These are phyloP conservation scores for Tribolium freemani DNA, from an alignment of 2,888 invertebrate species.

Conservation along the genomic window DNA sequence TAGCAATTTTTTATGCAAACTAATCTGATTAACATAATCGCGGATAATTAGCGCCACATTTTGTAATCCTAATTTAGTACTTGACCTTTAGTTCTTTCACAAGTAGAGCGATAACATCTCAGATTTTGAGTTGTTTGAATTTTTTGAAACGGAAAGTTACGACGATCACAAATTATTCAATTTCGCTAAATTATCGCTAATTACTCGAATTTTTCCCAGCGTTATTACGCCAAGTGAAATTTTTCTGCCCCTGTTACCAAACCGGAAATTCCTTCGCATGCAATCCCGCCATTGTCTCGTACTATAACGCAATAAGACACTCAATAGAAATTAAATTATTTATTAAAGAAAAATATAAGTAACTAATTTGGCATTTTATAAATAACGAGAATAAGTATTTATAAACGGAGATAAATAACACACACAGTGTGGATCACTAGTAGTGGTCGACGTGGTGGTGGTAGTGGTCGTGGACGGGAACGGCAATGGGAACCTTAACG, in stretches of 20 bases:
- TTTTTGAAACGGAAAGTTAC: constrained; percentile 1
- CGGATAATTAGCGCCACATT: too few species aligned
- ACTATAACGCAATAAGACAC: constrained; percentile 6
- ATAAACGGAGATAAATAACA: constrained; percentile 45
- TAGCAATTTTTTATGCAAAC: too few species aligned
- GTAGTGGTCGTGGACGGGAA: constrained; percentile 54
- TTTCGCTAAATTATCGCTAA: not conserved
- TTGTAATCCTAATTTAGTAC: too few species aligned
- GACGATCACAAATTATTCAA: not conserved
- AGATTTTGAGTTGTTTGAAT: too few species aligned
- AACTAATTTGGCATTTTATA: constrained; percentile 48
- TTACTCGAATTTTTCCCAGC: not conserved
- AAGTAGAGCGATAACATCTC: too few species aligned
- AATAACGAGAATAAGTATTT: constrained; percentile 49
- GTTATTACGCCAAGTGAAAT: constrained; percentile 18
- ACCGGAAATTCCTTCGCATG: constrained; percentile 43
- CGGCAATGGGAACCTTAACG: constrained; percentile 74
- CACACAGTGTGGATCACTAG: constrained; percentile 60
- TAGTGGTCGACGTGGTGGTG: constrained; percentile 36
- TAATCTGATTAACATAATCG: too few species aligned
- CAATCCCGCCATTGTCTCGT: constrained; percentile 23
- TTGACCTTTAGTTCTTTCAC: too few species aligned
- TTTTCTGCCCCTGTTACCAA: constrained; percentile 18
- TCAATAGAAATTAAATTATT: constrained; percentile 41
- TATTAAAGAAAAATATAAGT: constrained; percentile 45